Evolutionary conservation across 1,140 invertebrate species (phyloP).

Genomic region (Aphidius gifuensis): DNA sequence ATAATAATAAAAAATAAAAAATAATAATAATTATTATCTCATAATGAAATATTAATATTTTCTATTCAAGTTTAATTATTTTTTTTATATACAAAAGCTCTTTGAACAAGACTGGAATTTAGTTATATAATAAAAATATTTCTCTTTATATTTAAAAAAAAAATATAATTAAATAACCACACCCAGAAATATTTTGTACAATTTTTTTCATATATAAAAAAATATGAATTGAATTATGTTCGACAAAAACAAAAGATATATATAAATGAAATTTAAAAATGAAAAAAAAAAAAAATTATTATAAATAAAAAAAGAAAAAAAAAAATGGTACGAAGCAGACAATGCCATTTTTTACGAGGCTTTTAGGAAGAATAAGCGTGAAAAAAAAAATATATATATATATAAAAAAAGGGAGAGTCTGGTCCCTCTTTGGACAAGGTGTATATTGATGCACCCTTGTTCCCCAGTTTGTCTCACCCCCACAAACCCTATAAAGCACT

Average conservation of each 20-base stretch:
- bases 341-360: constrained; percentile 11
- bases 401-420: not conserved
- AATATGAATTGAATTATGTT: not conserved
- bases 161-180: no score
- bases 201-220: no score
- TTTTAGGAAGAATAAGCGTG: constrained; percentile 3
- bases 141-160: no score
- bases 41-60: no score
- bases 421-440: constrained; percentile 14
- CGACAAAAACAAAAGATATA: constrained; percentile 1
- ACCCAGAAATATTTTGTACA: no score
- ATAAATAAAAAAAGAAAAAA: not conserved
- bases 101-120: no score
- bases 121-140: no score
- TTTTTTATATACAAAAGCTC: no score
- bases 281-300: constrained; percentile 1
- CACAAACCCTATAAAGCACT: constrained; percentile 1
- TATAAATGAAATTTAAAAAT: not conserved
- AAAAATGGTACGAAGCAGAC: not conserved
- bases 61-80: no score
- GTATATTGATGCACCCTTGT: constrained; percentile 11
- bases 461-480: not conserved
- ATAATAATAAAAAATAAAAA: no score
- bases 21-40: no score
- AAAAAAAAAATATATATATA: not conserved